Evolutionary conservation across 1,140 invertebrate species (phyloP).

Genomic region (Heliconius himera): DNA sequence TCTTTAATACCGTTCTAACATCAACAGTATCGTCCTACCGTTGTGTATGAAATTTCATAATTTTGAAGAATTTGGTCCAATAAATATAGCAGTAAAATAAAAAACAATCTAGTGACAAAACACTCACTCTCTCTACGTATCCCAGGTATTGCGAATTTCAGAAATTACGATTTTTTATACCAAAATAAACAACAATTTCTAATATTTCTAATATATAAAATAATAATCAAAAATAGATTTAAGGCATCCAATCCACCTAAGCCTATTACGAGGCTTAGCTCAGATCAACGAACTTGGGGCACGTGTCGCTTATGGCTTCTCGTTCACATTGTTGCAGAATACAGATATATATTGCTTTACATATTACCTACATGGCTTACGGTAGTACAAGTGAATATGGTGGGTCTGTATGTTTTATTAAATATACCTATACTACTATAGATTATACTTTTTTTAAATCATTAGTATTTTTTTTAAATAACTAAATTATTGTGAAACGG

Average conservation of each 20-base stretch:
- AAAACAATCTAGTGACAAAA: too few relatives aligned
- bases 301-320: constrained; percentile 37
- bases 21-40: too few relatives aligned
- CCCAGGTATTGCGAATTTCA: too few relatives aligned
- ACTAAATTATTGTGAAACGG: too few relatives aligned
- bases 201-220: not conserved
- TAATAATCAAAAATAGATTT: not conserved
- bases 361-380: not conserved
- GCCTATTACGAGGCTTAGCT: constrained; percentile 23
- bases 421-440: too few relatives aligned
- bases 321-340: constrained; percentile 20
- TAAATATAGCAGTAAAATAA: too few relatives aligned
- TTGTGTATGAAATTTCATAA: too few relatives aligned
- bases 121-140: too few relatives aligned
- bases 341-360: not conserved
- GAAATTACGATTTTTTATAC: not conserved
- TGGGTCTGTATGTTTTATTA: too few relatives aligned
- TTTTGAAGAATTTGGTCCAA: too few relatives aligned
- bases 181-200: not conserved
- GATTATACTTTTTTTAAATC: too few relatives aligned
- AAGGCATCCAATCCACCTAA: not conserved
- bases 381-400: not conserved
- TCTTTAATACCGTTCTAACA: too few relatives aligned
- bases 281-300: constrained; percentile 33
- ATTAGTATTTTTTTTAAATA: not conserved